These are phyloP conservation scores for Pollenia griseotomentosa DNA, from an alignment of 2,888 invertebrate species.

Conservation along the genomic window DNA sequence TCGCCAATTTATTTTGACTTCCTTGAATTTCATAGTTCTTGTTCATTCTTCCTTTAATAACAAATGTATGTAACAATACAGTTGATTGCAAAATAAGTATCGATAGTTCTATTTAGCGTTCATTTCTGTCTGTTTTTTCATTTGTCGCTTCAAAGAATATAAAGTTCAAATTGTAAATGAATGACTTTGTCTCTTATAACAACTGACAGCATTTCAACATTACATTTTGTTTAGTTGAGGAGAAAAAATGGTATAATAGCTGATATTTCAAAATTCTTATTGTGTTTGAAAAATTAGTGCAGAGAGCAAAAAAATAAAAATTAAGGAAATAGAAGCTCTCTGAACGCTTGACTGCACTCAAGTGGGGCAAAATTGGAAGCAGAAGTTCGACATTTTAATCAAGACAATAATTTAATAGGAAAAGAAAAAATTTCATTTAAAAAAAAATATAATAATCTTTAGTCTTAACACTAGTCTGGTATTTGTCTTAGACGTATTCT, in stretches of 20 bases:
- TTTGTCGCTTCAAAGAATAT: background rate
- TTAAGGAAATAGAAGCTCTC: background rate
- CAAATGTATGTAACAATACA: slow-evolving; percentile 1
- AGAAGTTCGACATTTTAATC: too few species aligned
- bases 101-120: background rate
- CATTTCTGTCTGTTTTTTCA: background rate
- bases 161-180: background rate
- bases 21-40: slow-evolving; percentile 1
- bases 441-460: too few species aligned
- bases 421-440: background rate
- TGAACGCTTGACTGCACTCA: background rate
- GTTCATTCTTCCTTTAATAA: background rate
- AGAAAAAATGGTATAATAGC: background rate
- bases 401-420: too few species aligned
- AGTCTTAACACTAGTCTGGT: too few species aligned
- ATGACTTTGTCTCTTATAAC: slow-evolving; percentile 5
- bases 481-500: too few species aligned
- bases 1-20: slow-evolving; percentile 5
- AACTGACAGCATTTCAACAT: background rate
- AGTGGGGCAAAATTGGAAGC: background rate
- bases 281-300: background rate
- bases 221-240: too few species aligned
- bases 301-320: background rate
- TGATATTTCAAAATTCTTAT: background rate
- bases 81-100: background rate